phyloP scores from a whole-genome alignment of 2,888 invertebrate species.

The Osmoderma eremita region DNA sequence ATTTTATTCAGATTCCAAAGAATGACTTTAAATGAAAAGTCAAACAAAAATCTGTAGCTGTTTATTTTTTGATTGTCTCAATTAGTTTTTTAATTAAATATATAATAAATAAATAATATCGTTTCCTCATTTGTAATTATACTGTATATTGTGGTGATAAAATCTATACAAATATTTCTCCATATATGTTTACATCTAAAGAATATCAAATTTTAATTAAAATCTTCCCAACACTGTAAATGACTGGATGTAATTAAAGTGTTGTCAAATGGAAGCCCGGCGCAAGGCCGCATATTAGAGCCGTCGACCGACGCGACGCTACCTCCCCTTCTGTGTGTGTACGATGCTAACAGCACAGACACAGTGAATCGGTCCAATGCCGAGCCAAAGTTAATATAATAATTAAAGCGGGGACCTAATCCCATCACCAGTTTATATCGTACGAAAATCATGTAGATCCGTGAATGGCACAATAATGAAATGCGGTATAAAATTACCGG shows the following conservation, averaged over 20 bases:
- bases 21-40: too few relatives aligned
- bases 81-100: too few relatives aligned
- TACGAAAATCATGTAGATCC: constrained; percentile 27
- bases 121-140: too few relatives aligned
- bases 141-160: too few relatives aligned
- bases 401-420: constrained; percentile 33
- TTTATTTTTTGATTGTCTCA: too few relatives aligned
- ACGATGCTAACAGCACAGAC: background rate
- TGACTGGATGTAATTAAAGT: constrained; percentile 15
- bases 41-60: too few relatives aligned
- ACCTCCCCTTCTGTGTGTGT: background rate
- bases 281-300: background rate
- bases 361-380: constrained; percentile 18
- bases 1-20: too few relatives aligned
- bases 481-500: constrained; percentile 43
- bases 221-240: background rate
- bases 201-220: constrained; percentile 22
- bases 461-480: constrained; percentile 41
- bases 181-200: background rate
- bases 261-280: constrained; percentile 5
- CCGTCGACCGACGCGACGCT: background rate
- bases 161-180: too few relatives aligned
- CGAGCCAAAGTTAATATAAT: constrained; percentile 34
- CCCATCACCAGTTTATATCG: constrained; percentile 37
- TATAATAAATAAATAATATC: too few relatives aligned